Percentiles rank a stretch among this genome's conserved stretches.
These are phyloP conservation scores for Psophia crepitans DNA, from an alignment of 2,113 vertebrate genomes.

Conservation along the genomic window DNA sequence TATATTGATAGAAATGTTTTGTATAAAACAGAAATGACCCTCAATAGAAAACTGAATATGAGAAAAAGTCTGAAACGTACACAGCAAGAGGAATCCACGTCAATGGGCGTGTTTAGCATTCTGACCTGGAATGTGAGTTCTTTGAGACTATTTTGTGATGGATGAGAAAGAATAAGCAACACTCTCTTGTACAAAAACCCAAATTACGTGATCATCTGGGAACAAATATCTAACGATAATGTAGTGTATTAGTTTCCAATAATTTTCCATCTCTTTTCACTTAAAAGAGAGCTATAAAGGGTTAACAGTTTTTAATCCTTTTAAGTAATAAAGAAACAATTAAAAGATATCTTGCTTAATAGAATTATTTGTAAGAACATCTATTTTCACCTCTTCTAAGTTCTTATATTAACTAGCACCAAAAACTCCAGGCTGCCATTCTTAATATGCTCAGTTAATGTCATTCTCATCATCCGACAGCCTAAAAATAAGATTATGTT, in stretches of 20 bases:
- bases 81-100: neutral
- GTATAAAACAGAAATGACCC: neutral
- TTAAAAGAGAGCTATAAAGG: neutral
- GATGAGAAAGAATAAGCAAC: neutral
- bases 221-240: neutral
- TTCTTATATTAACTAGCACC: neutral
- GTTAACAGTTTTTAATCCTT: neutral
- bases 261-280: neutral
- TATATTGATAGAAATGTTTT: neutral
- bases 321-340: neutral
- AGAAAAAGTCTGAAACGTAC: neutral
- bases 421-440: neutral
- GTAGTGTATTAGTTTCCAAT: neutral
- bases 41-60: neutral
- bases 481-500: neutral
- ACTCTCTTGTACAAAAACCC: accelerated
- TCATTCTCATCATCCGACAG: neutral
- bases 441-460: neutral
- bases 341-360: neutral
- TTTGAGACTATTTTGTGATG: neutral
- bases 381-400: neutral
- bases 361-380: neutral
- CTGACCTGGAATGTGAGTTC: neutral
- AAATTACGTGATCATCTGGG: neutral
- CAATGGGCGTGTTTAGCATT: neutral